phyloP scores from a whole-genome alignment of 2,113 vertebrate species.

The Leuciscus idus region DNA sequence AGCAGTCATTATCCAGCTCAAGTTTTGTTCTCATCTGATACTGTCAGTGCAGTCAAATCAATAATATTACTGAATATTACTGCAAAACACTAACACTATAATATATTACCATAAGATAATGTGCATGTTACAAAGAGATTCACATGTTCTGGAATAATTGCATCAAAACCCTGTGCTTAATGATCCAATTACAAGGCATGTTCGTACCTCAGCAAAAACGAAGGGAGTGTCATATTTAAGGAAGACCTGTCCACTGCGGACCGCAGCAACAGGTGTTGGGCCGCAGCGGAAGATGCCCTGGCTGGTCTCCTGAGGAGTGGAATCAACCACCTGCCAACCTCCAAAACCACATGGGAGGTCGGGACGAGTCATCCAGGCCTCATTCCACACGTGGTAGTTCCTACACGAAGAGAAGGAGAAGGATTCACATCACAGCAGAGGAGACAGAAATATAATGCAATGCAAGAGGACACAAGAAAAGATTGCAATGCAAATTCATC shows the following conservation, averaged over 20 bases:
- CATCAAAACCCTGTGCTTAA: background rate
- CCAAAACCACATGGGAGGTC: slow-evolving; percentile 82
- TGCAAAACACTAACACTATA: background rate
- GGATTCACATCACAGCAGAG: background rate
- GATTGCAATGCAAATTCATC: background rate
- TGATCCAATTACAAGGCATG: background rate
- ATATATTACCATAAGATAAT: background rate
- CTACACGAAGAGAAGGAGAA: slow-evolving; percentile 64
- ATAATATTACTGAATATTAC: too few species aligned
- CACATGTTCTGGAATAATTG: background rate
- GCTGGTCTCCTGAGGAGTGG: slow-evolving; percentile 88
- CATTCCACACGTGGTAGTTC: slow-evolving; percentile 96
- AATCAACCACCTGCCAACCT: slow-evolving; percentile 87
- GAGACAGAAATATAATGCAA: background rate
- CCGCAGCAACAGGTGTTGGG: slow-evolving; percentile 83
- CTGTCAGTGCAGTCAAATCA: too few species aligned
- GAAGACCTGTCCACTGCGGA: slow-evolving; percentile 85
- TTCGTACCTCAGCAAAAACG: slow-evolving; percentile 87
- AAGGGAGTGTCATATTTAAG: slow-evolving; percentile 84
- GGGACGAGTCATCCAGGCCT: slow-evolving; percentile 89
- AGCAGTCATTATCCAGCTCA: too few species aligned
- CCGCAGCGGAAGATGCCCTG: slow-evolving; percentile 88
- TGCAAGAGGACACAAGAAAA: background rate
- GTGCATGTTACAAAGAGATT: background rate
- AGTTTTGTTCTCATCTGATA: too few species aligned